Percentiles rank a stretch among this genome's conserved stretches.
Conservation (phyloP, 2,888 invertebrate species). For the Seira ritae region DNA sequence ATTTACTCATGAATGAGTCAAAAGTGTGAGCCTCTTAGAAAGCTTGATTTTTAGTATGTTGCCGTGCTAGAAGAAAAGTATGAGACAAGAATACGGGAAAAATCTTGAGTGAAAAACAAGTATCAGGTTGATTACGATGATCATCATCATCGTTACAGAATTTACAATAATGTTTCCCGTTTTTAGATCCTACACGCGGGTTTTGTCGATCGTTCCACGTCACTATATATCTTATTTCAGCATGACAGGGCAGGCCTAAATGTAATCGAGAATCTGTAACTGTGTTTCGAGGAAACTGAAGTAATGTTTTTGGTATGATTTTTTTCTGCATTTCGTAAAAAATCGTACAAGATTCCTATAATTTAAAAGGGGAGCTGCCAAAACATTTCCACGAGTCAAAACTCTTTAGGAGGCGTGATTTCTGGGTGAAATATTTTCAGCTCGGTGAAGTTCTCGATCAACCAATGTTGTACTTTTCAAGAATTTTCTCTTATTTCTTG, state of each 20-base stretch:
- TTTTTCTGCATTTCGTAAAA: no score
- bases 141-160: conserved; percentile 12
- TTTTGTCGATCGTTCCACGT: conserved; percentile 9
- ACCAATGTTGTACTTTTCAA: no score
- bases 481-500: no score
- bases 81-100: not conserved
- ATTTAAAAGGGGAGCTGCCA: not conserved
- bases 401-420: not conserved
- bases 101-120: not conserved
- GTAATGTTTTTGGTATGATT: not conserved
- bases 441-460: no score
- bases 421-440: no score
- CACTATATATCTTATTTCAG: conserved; percentile 23
- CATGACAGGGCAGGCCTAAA: not conserved
- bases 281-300: not conserved
- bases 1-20: no score
- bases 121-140: conserved; percentile 27
- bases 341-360: conserved; percentile 7
- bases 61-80: not conserved
- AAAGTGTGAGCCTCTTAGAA: not conserved
- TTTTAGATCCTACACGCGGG: conserved; percentile 24
- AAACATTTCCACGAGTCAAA: not conserved
- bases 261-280: not conserved
- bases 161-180: conserved; percentile 35
- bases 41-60: not conserved